Percentiles rank a stretch among this genome's conserved stretches.
Conservation (phyloP, 2,888 invertebrate species). For the Xanthorhoe spadicearia region DNA sequence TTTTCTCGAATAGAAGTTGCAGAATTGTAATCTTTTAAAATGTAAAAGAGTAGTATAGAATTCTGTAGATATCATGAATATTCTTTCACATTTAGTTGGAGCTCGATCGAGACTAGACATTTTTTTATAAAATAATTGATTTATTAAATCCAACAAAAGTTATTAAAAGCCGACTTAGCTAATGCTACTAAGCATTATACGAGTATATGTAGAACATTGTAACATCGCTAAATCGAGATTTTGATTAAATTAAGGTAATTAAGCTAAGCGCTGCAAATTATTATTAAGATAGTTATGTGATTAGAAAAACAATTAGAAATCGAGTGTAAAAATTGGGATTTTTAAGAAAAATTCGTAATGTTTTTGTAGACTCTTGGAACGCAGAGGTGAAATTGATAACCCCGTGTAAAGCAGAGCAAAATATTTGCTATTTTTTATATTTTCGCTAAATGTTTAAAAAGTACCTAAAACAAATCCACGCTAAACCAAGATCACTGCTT, state of each 20-base stretch:
- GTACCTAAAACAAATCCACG: too few species aligned
- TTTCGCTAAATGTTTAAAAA: background rate
- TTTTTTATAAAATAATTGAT: background rate
- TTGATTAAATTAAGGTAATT: background rate
- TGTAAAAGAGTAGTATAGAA: background rate
- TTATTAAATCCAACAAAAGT: background rate
- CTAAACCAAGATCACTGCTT: too few species aligned
- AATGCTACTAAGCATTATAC: too few species aligned
- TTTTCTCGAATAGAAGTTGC: background rate
- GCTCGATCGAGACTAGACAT: slow-evolving; percentile 16
- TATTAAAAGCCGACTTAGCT: background rate
- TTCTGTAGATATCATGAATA: background rate
- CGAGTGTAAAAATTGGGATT: background rate
- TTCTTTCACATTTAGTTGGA: slow-evolving; percentile 4
- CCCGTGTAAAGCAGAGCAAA: background rate
- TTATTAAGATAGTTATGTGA: background rate
- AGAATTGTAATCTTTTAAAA: background rate
- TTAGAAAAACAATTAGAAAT: background rate
- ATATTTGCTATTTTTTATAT: background rate
- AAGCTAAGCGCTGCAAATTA: background rate
- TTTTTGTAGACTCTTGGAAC: too few species aligned
- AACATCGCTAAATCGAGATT: background rate
- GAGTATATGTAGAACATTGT: too few species aligned
- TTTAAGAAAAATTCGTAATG: background rate
- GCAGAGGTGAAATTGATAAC: too few species aligned